Evolutionary conservation across 2,113 vertebrate genomes (phyloP), one percentile per base, ranked within the genome.

Genomic region (Ammodytes marinus): DNA sequence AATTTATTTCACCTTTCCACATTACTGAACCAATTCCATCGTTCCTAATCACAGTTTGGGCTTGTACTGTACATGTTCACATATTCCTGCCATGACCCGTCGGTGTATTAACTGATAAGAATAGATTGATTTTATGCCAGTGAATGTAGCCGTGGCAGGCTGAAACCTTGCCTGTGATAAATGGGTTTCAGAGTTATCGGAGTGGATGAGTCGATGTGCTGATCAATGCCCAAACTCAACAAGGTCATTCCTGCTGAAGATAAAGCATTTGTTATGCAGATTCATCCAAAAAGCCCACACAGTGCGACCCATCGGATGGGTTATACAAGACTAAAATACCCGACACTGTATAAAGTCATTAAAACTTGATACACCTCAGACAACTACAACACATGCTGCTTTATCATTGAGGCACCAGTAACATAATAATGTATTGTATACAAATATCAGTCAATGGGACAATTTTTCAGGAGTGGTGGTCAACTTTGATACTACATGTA

Each of bases 41-140:
- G 65, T 79, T 78, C 71, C 80, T 90, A 86, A 92, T 91, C 88
- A 86, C 71, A 79, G 81, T 46, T 63, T 64, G 68, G 72, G 42
- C 84, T 84, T 79, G 82, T 79, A 64, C 82, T 82, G 67, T 89
- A 61, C 84, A 83, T 79, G 82, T 87, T 85, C 86, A 73, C 82
- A 77, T 79, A 86, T 87, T 89, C 82, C 72, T 82, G 50, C 82
- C 65, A 60, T 80, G 82, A 83, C 77, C 86, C 61, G 63, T 72
- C 40, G 39, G 69, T 83, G 74, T 87, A 92, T 92, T 91, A 91
- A 90, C 88, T 83, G 90, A 92, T 93, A 91, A 89, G 79, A 91
- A 86, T 35, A 75, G 83, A 94, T 93, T 85, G 93, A 94, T 92
- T 93, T 91, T 73, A 86, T 91, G 87, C 80, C 87, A 91, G 84